phyloP scores from a whole-genome alignment of 2,797 vertebrate species.

The Cuniculus paca region DNA sequence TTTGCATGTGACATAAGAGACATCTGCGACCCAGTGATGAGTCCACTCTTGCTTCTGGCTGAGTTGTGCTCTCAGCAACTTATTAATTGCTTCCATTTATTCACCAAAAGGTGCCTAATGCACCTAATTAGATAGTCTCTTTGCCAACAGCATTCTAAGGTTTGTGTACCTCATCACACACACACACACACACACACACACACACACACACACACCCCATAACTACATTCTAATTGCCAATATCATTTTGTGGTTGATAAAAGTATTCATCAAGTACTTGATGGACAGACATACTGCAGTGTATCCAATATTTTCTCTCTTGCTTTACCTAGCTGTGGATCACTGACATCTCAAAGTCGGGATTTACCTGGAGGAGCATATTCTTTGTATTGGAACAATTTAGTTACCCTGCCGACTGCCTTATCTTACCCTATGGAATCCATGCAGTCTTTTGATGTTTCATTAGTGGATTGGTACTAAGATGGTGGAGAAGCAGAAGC shows the following conservation, averaged over 20 bases:
- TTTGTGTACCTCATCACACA: background rate
- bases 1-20: slow-evolving; percentile 80
- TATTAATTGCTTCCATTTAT: slow-evolving; percentile 47
- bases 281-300: background rate
- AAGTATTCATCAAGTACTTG: slow-evolving; percentile 24
- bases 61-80: slow-evolving; percentile 65
- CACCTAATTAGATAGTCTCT: background rate
- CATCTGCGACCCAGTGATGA: slow-evolving; percentile 69
- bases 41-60: slow-evolving; percentile 54
- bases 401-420: background rate
- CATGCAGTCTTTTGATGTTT: background rate
- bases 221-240: background rate
- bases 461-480: background rate
- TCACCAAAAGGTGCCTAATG: slow-evolving; percentile 36
- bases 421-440: background rate
- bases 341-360: background rate
- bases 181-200: background rate
- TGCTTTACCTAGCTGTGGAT: background rate
- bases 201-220: background rate
- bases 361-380: slow-evolving; percentile 8
- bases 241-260: background rate
- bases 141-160: background rate
- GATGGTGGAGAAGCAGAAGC: background rate
- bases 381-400: background rate
- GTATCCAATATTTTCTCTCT: slow-evolving; percentile 46